These are phyloP conservation scores for Silurus asotus DNA, from an alignment of 2,113 vertebrate genomes.

Conservation along the genomic window DNA sequence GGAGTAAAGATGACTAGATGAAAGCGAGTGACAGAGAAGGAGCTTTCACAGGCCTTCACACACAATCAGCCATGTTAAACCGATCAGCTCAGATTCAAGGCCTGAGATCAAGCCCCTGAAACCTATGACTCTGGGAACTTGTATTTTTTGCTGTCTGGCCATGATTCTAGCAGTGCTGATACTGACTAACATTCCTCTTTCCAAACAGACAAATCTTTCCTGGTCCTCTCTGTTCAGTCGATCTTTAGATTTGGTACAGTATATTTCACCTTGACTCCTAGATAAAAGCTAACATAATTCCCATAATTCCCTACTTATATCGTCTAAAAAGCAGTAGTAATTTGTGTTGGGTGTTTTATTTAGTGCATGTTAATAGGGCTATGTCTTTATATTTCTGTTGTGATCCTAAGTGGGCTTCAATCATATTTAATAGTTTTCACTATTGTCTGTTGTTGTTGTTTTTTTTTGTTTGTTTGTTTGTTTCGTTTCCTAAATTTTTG, in stretches of 20 bases:
- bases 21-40: constrained; percentile 6
- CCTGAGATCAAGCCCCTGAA: background rate
- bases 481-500: too few species aligned
- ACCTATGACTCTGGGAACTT: background rate
- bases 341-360: background rate
- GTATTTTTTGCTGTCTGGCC: background rate
- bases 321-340: background rate
- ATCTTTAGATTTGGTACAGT: constrained; percentile 82
- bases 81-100: background rate
- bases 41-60: constrained; percentile 46
- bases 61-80: background rate
- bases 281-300: constrained; percentile 13
- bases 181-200: constrained; percentile 67
- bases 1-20: background rate
- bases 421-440: background rate
- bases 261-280: constrained; percentile 56
- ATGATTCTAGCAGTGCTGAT: constrained; percentile 21
- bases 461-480: too few species aligned
- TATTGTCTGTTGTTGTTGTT: background rate
- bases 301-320: background rate
- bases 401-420: background rate
- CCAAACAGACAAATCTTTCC: constrained; percentile 81
- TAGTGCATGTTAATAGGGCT: constrained; percentile 4
- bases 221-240: constrained; percentile 82
- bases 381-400: background rate